These are phyloP conservation scores for Dreissena polymorpha DNA, from an alignment of 1,140 invertebrate species.

Conservation along the genomic window DNA sequence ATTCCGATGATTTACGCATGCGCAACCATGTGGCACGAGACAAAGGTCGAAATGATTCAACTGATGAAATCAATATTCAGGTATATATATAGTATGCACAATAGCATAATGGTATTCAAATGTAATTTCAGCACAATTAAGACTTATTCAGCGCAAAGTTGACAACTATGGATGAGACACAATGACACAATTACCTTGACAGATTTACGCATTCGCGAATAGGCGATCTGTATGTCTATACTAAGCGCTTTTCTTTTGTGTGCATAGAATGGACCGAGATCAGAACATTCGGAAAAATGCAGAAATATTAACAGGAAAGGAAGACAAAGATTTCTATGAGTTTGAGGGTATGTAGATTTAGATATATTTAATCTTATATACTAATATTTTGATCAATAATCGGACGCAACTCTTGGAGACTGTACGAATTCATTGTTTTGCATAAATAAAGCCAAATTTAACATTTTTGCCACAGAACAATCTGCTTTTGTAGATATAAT, in stretches of 20 bases:
- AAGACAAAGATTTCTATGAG: constrained; percentile 98
- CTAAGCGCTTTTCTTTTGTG: not conserved
- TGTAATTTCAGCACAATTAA: too few species aligned
- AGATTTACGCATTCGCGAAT: not conserved
- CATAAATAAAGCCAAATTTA: not conserved
- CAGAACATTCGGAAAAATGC: constrained; percentile 93
- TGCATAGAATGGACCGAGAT: constrained; percentile 93
- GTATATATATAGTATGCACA: constrained; percentile 53
- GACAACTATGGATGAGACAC: too few species aligned
- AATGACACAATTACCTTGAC: not conserved
- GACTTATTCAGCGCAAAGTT: too few species aligned
- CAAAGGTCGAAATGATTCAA: constrained; percentile 92
- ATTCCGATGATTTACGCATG: constrained; percentile 95
- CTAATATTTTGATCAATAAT: not conserved
- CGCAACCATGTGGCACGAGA: constrained; percentile 99
- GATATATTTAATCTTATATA: not conserved
- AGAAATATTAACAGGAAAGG: constrained; percentile 93
- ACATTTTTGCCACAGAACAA: not conserved
- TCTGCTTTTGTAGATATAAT: not conserved
- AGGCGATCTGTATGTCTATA: not conserved
- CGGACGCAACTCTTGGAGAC: not conserved
- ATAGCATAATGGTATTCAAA: not conserved
- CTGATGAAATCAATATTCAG: constrained; percentile 80
- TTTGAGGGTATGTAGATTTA: constrained; percentile 86
- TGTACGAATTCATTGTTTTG: not conserved